phyloP scores from a whole-genome alignment of 1,140 invertebrate species.

The Dendrolimus kikuchii region DNA sequence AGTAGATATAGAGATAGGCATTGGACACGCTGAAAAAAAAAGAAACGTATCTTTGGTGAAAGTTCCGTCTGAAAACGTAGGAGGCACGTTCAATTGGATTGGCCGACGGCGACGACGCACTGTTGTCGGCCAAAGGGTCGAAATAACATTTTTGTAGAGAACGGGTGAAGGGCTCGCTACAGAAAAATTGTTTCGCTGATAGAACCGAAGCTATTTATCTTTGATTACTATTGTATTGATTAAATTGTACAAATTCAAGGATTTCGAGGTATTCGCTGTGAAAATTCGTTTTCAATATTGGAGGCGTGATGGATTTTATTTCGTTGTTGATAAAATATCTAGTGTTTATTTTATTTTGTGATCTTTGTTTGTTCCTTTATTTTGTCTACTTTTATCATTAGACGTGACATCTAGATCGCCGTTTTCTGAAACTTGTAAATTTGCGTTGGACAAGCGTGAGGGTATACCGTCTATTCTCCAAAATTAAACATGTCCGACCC shows the following conservation, averaged over 20 bases:
- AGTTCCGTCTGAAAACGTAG: conserved; percentile 15
- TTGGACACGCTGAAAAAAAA: conserved; percentile 12
- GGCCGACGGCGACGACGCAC: conserved; percentile 22
- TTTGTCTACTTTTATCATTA: no score
- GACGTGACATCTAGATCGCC: no score
- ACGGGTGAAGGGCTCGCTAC: conserved; percentile 12
- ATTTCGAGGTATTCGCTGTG: not conserved
- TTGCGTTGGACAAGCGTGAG: no score
- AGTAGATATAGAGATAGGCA: not conserved
- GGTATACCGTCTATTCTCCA: no score
- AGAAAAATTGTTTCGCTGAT: conserved; percentile 32
- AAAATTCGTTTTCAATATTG: not conserved
- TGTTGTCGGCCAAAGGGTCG: conserved; percentile 19
- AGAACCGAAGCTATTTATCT: conserved; percentile 24
- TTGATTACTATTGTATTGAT: conserved; percentile 26
- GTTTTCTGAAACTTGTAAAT: no score
- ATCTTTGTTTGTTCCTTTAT: no score
- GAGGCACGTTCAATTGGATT: conserved; percentile 32
- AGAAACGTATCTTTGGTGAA: conserved; percentile 25
- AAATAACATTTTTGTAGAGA: conserved; percentile 32
- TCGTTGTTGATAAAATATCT: no score
- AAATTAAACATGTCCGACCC: no score
- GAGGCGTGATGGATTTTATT: no score
- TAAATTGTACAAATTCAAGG: conserved; percentile 8
- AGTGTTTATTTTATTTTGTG: no score